Evolutionary conservation across 2,113 vertebrate species (phyloP), one percentile per base, ranked within the genome.

Genomic region (Pygoscelis adeliae): DNA sequence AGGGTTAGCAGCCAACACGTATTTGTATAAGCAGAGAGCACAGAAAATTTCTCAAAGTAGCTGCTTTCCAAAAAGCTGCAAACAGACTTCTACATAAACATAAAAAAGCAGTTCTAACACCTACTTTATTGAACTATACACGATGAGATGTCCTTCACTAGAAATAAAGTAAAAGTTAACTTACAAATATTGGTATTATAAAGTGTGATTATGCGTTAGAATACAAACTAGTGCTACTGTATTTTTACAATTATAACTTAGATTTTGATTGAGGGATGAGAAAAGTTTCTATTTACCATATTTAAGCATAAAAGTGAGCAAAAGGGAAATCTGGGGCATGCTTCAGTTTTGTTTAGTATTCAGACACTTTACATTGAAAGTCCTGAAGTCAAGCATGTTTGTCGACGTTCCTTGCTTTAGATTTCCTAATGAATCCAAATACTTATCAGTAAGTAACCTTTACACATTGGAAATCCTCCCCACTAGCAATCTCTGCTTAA

Each of bases 141-240:
- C 5, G 16, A 94, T 34, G 42, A 96, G 89, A 40, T 90, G 86
- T 92, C 86, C 86, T 95, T 74, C 92, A 47, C 91, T 95, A 82
- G 91, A 94, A 97, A 94, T n/a, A 94, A 95, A 93, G 69, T 77
- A 92, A 44, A 96, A 95, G 55, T 81, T 92, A 90, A 87, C 80
- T 95, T 89, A 89, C 6, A 92, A 89, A 81, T 81, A 81, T 4
- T 89, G 92, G 17, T 21, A 47, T 62, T n/a, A 88, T 29, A 61
- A 89, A 49, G 18, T 9, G 14, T 27, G 38, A 18, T 89, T 71
- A 30, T 15, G 22, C 1, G 1, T 82, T 77, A 73, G 15, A 94
- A 91, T 30, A 74, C 12, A 87, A 89, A 58, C 25, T 30, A 81
- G 14, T 63, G 80, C 19, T 25, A 40, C 52, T 8, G 1, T 13